Conservation (phyloP, 2,888 invertebrate genomes). For the Apotomis capreana region DNA sequence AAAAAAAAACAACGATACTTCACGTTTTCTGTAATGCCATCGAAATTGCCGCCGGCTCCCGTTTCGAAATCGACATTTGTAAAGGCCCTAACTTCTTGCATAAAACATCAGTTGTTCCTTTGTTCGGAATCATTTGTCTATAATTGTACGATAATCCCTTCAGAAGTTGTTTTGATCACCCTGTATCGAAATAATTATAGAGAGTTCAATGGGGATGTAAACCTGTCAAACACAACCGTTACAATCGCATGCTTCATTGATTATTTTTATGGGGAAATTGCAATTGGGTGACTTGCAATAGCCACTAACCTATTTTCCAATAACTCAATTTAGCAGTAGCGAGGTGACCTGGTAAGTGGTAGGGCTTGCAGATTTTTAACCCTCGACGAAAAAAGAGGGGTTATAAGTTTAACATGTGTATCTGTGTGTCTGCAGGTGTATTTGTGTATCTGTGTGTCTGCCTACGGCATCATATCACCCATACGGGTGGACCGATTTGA, state of each 20-base stretch:
- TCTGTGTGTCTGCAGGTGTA: no score
- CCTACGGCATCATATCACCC: no score
- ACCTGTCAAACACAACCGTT: conserved; percentile 25
- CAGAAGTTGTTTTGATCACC: conserved; percentile 19
- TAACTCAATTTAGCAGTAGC: no score
- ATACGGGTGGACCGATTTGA: no score
- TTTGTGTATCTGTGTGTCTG: no score
- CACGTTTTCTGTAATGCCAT: conserved; percentile 10
- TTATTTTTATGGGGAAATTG: conserved; percentile 2
- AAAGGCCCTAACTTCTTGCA: conserved; percentile 10
- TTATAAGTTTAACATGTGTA: no score
- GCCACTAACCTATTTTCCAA: background rate
- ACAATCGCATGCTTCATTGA: conserved; percentile 23
- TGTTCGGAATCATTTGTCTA: conserved; percentile 11
- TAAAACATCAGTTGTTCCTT: conserved; percentile 10
- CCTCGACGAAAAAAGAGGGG: no score
- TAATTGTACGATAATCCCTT: conserved; percentile 24
- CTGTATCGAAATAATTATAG: conserved; percentile 34
- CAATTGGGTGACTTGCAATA: background rate
- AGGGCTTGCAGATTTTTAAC: no score
- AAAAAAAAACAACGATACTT: background rate
- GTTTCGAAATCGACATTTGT: conserved; percentile 23
- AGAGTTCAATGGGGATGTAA: background rate
- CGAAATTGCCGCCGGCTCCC: conserved; percentile 4
- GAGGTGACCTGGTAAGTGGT: no score